A percentile compares a stretch with the other conserved stretches of the same genome.
Evolutionary conservation across 37 sponge, comb jelly and placozoan genomes (phyloP).

Genomic region (Dysidea cf. avara): DNA sequence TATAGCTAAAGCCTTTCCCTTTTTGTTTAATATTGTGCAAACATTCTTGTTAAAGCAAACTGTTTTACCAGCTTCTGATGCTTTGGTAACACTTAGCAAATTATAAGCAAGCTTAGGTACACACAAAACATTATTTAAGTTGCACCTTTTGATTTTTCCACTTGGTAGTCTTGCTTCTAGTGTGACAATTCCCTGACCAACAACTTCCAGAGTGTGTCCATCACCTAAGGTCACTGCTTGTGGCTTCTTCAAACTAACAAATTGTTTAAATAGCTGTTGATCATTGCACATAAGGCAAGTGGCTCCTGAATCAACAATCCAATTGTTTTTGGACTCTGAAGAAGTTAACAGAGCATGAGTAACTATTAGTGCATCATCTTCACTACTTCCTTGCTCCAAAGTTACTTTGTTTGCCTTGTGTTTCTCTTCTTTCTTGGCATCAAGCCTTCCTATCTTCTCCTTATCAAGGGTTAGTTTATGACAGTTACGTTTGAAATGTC

Average conservation of each 20-base stretch:
- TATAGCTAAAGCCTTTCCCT: too few species aligned
- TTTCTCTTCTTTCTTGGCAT: not conserved
- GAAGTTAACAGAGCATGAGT: constrained; percentile 13
- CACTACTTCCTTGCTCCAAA: constrained; percentile 7
- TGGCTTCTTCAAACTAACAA: not conserved
- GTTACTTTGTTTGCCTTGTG: constrained; percentile 1
- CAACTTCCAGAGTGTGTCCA: constrained; percentile 30
- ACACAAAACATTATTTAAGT: constrained; percentile 36
- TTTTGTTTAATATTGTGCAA: constrained; percentile 22
- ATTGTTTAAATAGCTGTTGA: not conserved
- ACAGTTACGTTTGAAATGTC: constrained; percentile 43
- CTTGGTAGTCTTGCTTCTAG: constrained; percentile 20
- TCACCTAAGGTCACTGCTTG: constrained; percentile 48
- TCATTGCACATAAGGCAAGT: constrained; percentile 47
- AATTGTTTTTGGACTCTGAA: constrained; percentile 5
- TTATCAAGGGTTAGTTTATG: not conserved
- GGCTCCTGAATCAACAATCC: constrained; percentile 65
- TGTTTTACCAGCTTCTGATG: constrained; percentile 21
- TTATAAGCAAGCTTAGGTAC: constrained; percentile 31
- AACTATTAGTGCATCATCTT: constrained; percentile 8
- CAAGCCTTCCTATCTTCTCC: too few species aligned
- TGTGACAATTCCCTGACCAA: constrained; percentile 25
- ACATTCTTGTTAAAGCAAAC: constrained; percentile 28
- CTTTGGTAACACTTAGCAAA: constrained; percentile 52
- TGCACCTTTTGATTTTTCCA: constrained; percentile 33